Evolutionary conservation across 2,113 vertebrate species (phyloP).

Genomic region (Carettochelys insculpta): DNA sequence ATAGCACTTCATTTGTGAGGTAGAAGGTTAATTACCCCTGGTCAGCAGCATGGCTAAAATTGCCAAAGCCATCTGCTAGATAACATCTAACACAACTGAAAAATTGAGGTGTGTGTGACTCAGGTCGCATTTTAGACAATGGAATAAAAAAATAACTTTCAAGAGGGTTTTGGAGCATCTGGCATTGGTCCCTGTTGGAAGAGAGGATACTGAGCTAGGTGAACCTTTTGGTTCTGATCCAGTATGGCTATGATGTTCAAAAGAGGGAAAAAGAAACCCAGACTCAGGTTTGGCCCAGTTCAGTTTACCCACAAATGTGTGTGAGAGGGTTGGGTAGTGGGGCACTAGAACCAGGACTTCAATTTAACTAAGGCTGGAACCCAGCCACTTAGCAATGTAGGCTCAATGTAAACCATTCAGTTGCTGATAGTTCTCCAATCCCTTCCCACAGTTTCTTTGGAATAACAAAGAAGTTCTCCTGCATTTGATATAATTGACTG

Average conservation of each 20-base stretch:
- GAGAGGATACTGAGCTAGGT: no score
- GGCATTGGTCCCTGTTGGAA: no score
- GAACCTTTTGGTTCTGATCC: no score
- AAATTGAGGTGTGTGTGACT: background rate
- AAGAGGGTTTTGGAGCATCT: background rate
- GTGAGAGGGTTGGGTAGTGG: no score
- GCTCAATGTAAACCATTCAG: background rate
- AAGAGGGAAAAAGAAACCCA: background rate
- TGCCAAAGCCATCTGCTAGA: background rate
- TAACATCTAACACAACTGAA: background rate
- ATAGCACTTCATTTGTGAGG: conserved; percentile 1
- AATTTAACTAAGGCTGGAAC: background rate
- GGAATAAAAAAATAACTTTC: background rate
- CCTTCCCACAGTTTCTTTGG: background rate
- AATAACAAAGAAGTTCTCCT: background rate
- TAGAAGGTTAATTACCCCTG: conserved; percentile 15
- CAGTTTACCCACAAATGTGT: background rate
- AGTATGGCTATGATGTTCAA: no score
- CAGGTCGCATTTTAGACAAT: background rate
- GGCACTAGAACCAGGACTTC: background rate
- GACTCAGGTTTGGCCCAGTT: background rate
- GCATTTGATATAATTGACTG: background rate
- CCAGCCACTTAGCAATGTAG: background rate
- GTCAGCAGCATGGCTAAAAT: background rate
- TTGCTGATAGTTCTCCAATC: background rate